phyloP scores from a whole-genome alignment of 2,113 vertebrate genomes.

The Menura novaehollandiae region DNA sequence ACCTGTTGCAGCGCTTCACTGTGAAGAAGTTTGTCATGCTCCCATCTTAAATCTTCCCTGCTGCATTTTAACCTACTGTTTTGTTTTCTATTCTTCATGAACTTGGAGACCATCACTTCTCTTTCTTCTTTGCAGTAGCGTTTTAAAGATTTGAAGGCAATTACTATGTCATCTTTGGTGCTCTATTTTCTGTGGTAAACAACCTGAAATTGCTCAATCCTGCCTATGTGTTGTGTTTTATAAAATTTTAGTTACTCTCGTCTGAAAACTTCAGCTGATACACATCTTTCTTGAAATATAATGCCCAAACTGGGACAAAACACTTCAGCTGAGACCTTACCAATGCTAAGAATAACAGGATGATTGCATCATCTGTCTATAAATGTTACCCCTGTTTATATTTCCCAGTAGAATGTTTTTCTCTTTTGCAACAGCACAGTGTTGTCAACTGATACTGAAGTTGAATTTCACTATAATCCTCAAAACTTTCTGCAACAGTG shows the following conservation, averaged over 20 bases:
- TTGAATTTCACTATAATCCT: neutral
- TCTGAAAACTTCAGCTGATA: neutral
- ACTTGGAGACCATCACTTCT: neutral
- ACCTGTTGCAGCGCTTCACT: neutral
- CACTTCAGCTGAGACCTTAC: neutral
- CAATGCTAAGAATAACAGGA: conserved; percentile 1
- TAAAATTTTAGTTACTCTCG: neutral
- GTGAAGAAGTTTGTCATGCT: neutral
- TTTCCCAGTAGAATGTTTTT: neutral
- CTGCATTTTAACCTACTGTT: neutral
- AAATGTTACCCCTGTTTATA: neutral
- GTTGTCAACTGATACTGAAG: neutral
- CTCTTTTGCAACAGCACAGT: neutral
- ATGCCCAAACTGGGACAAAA: conserved; percentile 48
- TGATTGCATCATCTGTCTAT: conserved; percentile 7
- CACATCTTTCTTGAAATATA: neutral
- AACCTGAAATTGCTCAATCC: neutral
- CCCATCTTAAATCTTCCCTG: neutral
- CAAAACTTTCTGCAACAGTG: neutral
- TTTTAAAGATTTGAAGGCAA: neutral
- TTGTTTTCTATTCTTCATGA: neutral
- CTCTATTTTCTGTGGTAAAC: neutral
- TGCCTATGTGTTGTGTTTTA: neutral
- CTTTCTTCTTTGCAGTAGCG: neutral
- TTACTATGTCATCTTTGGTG: neutral